phyloP scores from a whole-genome alignment of 2,888 invertebrate genomes.

The Griposia aprilina region DNA sequence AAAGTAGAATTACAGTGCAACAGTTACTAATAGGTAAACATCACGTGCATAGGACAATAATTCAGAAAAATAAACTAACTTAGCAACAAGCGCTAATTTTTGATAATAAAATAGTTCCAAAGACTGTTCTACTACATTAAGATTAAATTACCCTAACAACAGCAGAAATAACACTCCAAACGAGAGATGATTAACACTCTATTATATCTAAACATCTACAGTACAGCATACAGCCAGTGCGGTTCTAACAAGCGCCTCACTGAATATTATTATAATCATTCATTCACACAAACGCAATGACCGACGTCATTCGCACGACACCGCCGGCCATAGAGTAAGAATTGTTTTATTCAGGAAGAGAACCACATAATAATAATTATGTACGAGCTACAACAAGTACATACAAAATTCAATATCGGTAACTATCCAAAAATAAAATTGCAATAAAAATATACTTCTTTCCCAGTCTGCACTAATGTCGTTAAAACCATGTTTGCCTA shows the following conservation, averaged over 20 bases:
- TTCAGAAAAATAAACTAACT: not conserved
- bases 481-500: too few species aligned
- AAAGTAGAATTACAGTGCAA: too few species aligned
- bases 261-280: conserved; percentile 79
- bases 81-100: not conserved
- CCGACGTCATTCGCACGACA: conserved; percentile 71
- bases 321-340: conserved; percentile 60
- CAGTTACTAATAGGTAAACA: too few species aligned
- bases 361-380: not conserved
- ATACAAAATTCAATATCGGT: too few species aligned
- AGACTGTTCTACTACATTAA: not conserved
- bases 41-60: not conserved
- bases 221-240: conserved; percentile 58
- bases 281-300: conserved; percentile 77
- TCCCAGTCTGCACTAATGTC: too few species aligned
- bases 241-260: conserved; percentile 67
- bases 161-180: conserved; percentile 20
- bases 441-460: not conserved
- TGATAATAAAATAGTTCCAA: not conserved
- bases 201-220: conserved; percentile 46
- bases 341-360: not conserved
- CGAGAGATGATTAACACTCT: conserved; percentile 31
- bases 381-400: too few species aligned
- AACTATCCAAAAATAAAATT: not conserved
- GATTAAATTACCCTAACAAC: conserved; percentile 16